Conservation (phyloP, 2,888 invertebrate genomes). For the Drosophila nigritarsus region DNA sequence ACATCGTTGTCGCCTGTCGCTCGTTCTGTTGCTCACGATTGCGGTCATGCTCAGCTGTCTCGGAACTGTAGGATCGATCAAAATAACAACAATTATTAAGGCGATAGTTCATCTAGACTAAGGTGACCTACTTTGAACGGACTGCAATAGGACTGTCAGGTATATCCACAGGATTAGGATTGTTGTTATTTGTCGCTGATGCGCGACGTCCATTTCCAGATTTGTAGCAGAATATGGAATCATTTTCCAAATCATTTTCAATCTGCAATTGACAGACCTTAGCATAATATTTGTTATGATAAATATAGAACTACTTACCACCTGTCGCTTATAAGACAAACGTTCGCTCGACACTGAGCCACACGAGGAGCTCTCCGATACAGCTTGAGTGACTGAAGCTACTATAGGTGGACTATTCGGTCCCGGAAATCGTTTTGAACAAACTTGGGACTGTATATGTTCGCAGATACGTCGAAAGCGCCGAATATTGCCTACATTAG, state of each 20-base stretch:
- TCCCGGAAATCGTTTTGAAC: constrained; percentile 86
- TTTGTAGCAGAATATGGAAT: constrained; percentile 85
- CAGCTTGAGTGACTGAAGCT: constrained; percentile 85
- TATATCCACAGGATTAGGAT: constrained; percentile 83
- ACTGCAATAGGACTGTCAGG: constrained; percentile 85
- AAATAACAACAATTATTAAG: background rate
- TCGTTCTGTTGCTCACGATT: constrained; percentile 84
- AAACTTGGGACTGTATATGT: constrained; percentile 95
- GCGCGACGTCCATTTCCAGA: constrained; percentile 84
- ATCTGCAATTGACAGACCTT: constrained; percentile 69
- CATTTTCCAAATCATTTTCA: constrained; percentile 85
- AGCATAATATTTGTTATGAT: background rate
- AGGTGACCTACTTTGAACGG: constrained; percentile 83
- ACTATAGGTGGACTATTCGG: constrained; percentile 85
- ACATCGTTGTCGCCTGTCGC: constrained; percentile 85
- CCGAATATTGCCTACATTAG: constrained; percentile 93
- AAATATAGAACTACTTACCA: constrained; percentile 53
- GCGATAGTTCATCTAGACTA: background rate
- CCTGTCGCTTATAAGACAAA: constrained; percentile 85
- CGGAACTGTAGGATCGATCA: constrained; percentile 73
- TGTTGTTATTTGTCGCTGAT: constrained; percentile 85
- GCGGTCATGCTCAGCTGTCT: constrained; percentile 85
- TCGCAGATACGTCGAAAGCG: constrained; percentile 98
- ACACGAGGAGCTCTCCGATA: constrained; percentile 85
- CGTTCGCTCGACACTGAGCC: constrained; percentile 85